phyloP scores from a whole-genome alignment of 2,797 vertebrate genomes.

The Enteromius treurensis region DNA sequence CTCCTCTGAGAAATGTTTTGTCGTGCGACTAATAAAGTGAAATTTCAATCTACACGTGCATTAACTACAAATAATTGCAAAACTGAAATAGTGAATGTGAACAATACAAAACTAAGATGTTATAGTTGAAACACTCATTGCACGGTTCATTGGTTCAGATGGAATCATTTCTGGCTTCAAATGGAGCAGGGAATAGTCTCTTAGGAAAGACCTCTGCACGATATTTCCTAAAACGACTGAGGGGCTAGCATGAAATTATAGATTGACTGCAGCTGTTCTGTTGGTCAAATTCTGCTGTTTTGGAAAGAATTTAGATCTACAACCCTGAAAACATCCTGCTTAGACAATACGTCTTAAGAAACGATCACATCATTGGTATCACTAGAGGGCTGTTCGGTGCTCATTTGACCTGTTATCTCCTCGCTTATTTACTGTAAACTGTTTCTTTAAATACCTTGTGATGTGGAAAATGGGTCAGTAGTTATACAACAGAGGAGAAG shows the following conservation, averaged over 20 bases:
- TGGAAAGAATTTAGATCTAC: conserved; percentile 18
- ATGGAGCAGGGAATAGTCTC: conserved; percentile 4
- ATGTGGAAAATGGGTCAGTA: conserved; percentile 45
- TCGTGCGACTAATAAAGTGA: neutral
- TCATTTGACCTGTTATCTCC: conserved; percentile 32
- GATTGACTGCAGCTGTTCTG: conserved; percentile 46
- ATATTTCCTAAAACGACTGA: conserved; percentile 37
- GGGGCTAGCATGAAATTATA: conserved; percentile 30
- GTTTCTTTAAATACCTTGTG: conserved; percentile 37
- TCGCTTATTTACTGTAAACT: conserved; percentile 56
- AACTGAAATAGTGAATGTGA: neutral
- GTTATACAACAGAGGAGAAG: conserved; percentile 31
- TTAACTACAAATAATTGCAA: neutral
- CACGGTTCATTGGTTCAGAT: conserved; percentile 7
- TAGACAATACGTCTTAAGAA: conserved; percentile 8
- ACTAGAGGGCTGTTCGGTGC: neutral
- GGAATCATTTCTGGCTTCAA: conserved; percentile 27
- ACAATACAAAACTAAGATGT: neutral
- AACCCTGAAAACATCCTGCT: conserved; percentile 18
- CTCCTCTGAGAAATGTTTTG: neutral
- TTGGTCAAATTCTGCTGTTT: conserved; percentile 33
- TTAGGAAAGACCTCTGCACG: conserved; percentile 12
- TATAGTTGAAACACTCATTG: neutral
- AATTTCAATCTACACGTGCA: neutral
- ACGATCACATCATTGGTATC: neutral